Base-by-base conservation (phyloP, 1,140 invertebrate species). In the Drosophila eugracilis region DNA sequence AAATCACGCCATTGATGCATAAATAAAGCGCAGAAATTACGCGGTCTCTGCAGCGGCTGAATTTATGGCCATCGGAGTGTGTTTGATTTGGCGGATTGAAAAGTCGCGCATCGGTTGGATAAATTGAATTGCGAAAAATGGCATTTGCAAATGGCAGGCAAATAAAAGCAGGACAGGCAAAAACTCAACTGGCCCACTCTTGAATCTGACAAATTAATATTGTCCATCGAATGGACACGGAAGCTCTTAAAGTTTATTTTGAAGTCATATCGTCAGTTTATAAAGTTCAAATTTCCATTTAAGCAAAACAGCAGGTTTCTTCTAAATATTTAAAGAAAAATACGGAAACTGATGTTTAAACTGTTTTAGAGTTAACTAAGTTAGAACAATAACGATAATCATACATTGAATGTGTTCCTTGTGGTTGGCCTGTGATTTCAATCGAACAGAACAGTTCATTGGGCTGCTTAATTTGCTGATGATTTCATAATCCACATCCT, bases 11-110 rank as follows among this genome's bases (percentile, higher is more conserved):
- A 66, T 73, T 70, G 62, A 70, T 79, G 81, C 73, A 86, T 80
- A 86, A 85, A 86, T 86, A 85, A 77, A 85, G 67, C 63, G 45
- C 62, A 66, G 77, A 86, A 86, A 85, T 86, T 85, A 80, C 81
- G 76, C 72, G 80, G 80, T 84, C 53, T 81, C 57, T 66, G 47
- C 58, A 79, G 65, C 45, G 26, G 36, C 44, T 63, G 71, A 60
- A 85, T 85, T 85, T 86, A 85, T 85, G 63, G 66, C 55, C 72
- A 66, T 47, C 39, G 15, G 15, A 48, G 50, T 75, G 79, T 59
- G 45, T 65, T 83, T 84, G 79, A 83, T 71, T 84, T 83, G 63
- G 41, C 34, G 54, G 62, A 78, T 75, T 84, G 54, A 83, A 83
- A 78, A 66, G 63, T 76, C 72, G 53, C 39, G 28, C 41, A 28